A percentile compares a stretch with the other conserved stretches of the same genome.
Conservation (phyloP, 2,888 invertebrate species). For the Torymus aiolomorphi region DNA sequence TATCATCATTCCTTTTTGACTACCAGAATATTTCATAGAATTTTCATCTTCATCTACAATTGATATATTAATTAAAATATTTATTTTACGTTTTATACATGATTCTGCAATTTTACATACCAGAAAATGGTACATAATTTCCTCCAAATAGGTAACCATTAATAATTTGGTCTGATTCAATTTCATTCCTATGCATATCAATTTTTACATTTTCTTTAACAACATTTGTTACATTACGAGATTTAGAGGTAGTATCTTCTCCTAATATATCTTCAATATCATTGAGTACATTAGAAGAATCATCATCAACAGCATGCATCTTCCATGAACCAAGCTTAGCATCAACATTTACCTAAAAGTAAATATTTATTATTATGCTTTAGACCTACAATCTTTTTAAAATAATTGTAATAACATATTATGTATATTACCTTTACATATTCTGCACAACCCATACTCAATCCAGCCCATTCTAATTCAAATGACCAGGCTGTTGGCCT, state of each 20-base stretch:
- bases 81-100: conserved; percentile 8
- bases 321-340: conserved; percentile 42
- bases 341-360: conserved; percentile 26
- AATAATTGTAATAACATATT: not conserved
- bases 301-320: conserved; percentile 6
- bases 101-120: conserved; percentile 51
- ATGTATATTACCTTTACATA: conserved; percentile 61
- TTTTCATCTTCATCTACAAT: conserved; percentile 51
- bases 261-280: conserved; percentile 1
- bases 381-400: not conserved
- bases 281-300: too few relatives aligned
- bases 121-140: conserved; percentile 59
- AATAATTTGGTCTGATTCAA: conserved; percentile 53
- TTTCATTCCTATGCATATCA: conserved; percentile 44
- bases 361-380: not conserved
- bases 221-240: conserved; percentile 10
- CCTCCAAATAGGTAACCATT: conserved; percentile 62
- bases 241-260: not conserved
- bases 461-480: conserved; percentile 58
- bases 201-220: conserved; percentile 18
- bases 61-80: conserved; percentile 19
- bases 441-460: conserved; percentile 58
- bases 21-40: conserved; percentile 48
- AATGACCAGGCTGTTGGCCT: conserved; percentile 54
- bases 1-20: conserved; percentile 45